Base-by-base conservation (phyloP, 2,113 vertebrate genomes). In the Penelope pileata region DNA sequence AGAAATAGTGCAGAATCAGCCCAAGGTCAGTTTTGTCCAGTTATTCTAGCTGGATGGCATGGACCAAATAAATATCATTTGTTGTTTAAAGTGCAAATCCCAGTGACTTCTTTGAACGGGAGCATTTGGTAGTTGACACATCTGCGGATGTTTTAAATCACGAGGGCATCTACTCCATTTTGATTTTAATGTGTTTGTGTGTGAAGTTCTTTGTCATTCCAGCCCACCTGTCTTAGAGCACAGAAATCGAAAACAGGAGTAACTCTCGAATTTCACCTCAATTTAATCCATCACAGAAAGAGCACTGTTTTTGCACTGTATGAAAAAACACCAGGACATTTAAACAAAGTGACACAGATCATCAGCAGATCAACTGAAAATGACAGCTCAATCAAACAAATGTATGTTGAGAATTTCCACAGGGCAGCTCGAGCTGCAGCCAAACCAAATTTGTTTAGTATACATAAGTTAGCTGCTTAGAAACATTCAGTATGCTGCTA, bases 321-420 rank as follows among this genome's bases (percentile, higher is more conserved):
- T 97, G 94, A 94, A 97, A 97, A 95, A 95, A 93, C 73, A 95
- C 96, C 96, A 97, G 96, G 97, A 98, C 98, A 98, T 98, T 98
- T 98, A 98, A 98, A 98, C 98, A 98, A 98, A 98, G 98, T 98
- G 98, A 98, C 98, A 98, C 98, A 98, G 98, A 98, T 98, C 98
- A 98, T 98, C 98, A 98, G 98, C 98, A 98, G 98, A 98, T 98
- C 98, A 98, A 98, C 98, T 97, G 96, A 97, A 98, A 98, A 97
- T 98, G 98, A 98, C 98, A 97, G 98, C 97, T 98, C 97, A 98
- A 98, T 98, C 98, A 98, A 98, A 98, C 98, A 98, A 98, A 98
- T 97, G 97, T 97, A 98, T 96, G 98, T 97, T 98, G 97, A 98
- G 98, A 98, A 98, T 98, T 98, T 98, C 98, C 98, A 98, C 97